Conservation (phyloP, 1,140 invertebrate genomes). For the Drosophila kepulauana region DNA sequence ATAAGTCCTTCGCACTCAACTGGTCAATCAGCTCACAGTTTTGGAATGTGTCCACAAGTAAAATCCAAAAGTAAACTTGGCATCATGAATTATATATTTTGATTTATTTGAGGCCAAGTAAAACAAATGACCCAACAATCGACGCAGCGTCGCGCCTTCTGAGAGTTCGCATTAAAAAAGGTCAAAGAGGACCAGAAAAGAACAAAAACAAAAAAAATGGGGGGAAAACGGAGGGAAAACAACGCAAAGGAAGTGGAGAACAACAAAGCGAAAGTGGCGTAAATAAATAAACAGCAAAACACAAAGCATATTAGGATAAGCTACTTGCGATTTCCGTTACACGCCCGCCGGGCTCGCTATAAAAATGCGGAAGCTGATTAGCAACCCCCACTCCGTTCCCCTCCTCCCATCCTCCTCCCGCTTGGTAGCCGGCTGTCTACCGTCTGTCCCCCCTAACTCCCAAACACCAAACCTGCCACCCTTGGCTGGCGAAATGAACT, state of each 20-base stretch:
- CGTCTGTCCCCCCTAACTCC: neutral
- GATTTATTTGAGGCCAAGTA: conserved; percentile 83
- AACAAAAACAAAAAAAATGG: conserved; percentile 10
- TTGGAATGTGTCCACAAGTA: conserved; percentile 21
- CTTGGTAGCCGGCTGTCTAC: neutral
- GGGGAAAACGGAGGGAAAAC: neutral
- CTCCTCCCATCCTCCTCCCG: neutral
- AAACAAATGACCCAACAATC: conserved; percentile 77
- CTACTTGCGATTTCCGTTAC: conserved; percentile 83
- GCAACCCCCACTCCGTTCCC: conserved; percentile 31
- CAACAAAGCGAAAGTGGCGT: conserved; percentile 69
- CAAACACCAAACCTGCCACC: conserved; percentile 2
- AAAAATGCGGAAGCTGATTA: conserved; percentile 82
- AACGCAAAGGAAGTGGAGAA: conserved; percentile 12
- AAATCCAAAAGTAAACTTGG: conserved; percentile 64
- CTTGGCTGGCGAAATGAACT: conserved; percentile 50
- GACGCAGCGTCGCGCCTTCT: conserved; percentile 17
- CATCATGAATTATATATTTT: conserved; percentile 80
- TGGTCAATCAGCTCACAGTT: conserved; percentile 46
- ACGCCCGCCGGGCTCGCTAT: conserved; percentile 64
- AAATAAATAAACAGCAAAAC: conserved; percentile 82
- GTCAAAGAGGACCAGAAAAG: conserved; percentile 4
- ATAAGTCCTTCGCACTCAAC: conserved; percentile 41
- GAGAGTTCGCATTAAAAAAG: conserved; percentile 44
- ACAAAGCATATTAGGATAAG: conserved; percentile 84